Evolutionary conservation across 1,140 invertebrate species (phyloP).

Genomic region (Neomicropteryx cornuta): DNA sequence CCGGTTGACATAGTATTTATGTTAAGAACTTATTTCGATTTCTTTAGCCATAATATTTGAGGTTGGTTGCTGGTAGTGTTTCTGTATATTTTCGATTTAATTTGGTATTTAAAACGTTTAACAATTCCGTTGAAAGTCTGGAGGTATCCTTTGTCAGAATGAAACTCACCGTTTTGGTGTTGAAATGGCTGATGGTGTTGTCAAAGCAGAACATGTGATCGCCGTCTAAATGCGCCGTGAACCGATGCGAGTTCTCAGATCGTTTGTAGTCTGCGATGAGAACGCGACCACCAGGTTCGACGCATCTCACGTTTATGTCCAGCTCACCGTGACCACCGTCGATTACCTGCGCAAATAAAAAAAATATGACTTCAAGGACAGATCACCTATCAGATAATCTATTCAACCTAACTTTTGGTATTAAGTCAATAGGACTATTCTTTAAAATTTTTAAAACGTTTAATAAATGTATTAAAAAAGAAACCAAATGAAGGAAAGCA

Average conservation of each 20-base stretch:
- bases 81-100: no score
- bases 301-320: constrained; percentile 62
- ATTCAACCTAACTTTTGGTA: no score
- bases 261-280: constrained; percentile 59
- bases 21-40: no score
- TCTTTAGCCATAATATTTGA: no score
- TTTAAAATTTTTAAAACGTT: no score
- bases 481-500: background rate
- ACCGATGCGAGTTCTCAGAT: constrained; percentile 55
- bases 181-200: constrained; percentile 69
- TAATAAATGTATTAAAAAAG: background rate
- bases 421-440: no score
- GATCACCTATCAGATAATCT: no score
- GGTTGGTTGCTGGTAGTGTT: no score
- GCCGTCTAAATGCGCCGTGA: constrained; percentile 42
- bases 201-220: constrained; percentile 76
- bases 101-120: no score
- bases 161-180: constrained; percentile 55
- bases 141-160: no score
- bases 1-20: no score
- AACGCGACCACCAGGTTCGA: constrained; percentile 49
- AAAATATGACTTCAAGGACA: background rate
- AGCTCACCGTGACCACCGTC: constrained; percentile 64
- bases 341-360: constrained; percentile 44
- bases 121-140: no score